Evolutionary conservation across 1,140 invertebrate species (phyloP).

Genomic region (Venturia canescens): DNA sequence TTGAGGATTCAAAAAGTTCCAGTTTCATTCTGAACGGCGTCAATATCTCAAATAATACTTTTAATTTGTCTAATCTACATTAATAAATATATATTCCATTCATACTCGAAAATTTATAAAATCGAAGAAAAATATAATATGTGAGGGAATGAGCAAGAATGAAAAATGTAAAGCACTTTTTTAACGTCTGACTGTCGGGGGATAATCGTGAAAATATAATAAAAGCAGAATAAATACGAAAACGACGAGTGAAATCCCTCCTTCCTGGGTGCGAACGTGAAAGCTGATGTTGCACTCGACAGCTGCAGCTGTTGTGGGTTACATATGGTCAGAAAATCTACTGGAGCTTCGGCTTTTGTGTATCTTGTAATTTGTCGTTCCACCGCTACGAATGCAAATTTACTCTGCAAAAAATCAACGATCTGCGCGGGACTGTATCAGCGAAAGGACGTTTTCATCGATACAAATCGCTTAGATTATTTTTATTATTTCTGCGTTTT

Average conservation of each 20-base stretch:
- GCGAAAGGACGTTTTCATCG: too few relatives aligned
- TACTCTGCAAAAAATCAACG: constrained; percentile 41
- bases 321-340: constrained; percentile 60
- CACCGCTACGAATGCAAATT: constrained; percentile 43
- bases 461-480: too few relatives aligned
- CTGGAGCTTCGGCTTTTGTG: not conserved
- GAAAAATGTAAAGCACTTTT: not conserved
- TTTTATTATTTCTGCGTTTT: too few relatives aligned
- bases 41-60: too few relatives aligned
- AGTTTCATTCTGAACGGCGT: too few relatives aligned
- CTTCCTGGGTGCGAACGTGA: constrained; percentile 5
- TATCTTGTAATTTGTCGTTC: constrained; percentile 49
- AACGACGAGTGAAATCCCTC: constrained; percentile 32
- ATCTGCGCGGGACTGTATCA: not conserved
- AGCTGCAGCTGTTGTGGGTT: constrained; percentile 59
- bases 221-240: constrained; percentile 53
- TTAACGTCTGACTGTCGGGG: constrained; percentile 6
- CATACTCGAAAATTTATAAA: too few relatives aligned
- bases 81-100: too few relatives aligned
- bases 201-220: constrained; percentile 60
- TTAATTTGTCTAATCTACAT: too few relatives aligned
- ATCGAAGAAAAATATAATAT: too few relatives aligned
- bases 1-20: too few relatives aligned
- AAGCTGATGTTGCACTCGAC: constrained; percentile 2
- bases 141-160: not conserved